Evolutionary conservation across 1,140 invertebrate genomes (phyloP), one percentile per base, ranked within the genome.

Genomic region (Pachyrhynchus sulphureomaculatus): DNA sequence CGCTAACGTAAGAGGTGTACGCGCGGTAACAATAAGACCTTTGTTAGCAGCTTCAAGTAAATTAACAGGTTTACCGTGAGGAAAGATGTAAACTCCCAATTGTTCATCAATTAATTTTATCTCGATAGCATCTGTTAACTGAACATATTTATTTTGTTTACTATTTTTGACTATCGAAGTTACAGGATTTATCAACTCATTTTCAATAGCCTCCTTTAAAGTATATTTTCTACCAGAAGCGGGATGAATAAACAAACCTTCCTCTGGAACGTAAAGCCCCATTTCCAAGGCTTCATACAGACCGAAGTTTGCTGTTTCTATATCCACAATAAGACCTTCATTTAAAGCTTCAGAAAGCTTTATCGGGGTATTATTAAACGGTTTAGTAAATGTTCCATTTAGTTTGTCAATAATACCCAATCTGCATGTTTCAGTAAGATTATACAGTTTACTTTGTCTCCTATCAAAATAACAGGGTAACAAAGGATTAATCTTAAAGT

Each of bases 251-350:
- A 97, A 90, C 62, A 85, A 81, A 12, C 87, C 83, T 41, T 86
- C 85, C 20, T 83, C 77, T 2, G 82, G 73, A 65, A 93, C 85
- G 72, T 92, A 94, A 64, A 95, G 82, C 57, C 90, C 88, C 84
- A 93, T 90, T 39, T 85, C 79, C 29, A 97, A 75, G 9, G 88
- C 84, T 73, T 96, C 91, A 66, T 94, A 89, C 2, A 98, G 75
- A 29, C 86, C 86, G 71, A 92, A 91, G 47, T 86, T 85, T 18
- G 87, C 85, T 52, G 84, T 88, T 79, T 94, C 91, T 63, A 93
- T 92, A 71, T 94, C 91, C 12, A 93, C 82, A 66, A 95, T 90
- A 24, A 91, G 80, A 12, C 90, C 90, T 65, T 86, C 72, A 41
- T 87, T 84, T 64, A 93, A 77, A 2, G 92, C 92, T 65, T 87